These are phyloP conservation scores for Ptilodon capucinus DNA, from an alignment of 2,888 invertebrate genomes.

Conservation along the genomic window DNA sequence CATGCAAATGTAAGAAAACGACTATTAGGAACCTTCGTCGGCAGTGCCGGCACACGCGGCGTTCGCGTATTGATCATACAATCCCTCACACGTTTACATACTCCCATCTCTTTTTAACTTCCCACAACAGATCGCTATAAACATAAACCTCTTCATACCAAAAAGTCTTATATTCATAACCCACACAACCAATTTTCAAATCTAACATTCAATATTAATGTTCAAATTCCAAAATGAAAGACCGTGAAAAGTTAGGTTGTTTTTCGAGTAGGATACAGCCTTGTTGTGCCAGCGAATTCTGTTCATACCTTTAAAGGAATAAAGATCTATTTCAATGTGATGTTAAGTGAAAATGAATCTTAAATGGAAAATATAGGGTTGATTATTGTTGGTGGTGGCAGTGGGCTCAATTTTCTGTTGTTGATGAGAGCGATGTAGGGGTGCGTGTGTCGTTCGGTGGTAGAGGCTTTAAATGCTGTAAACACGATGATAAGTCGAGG, in stretches of 20 bases:
- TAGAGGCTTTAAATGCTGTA: slow-evolving; percentile 52
- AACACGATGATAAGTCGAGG: slow-evolving; percentile 50
- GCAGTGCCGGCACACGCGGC: slow-evolving; percentile 51
- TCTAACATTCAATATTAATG: neutral
- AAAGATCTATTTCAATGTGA: slow-evolving; percentile 76
- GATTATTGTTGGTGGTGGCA: slow-evolving; percentile 44
- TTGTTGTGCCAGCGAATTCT: slow-evolving; percentile 79
- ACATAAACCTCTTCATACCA: slow-evolving; percentile 65
- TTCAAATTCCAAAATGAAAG: slow-evolving; percentile 6
- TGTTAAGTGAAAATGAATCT: slow-evolving; percentile 72
- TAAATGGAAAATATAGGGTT: slow-evolving; percentile 60
- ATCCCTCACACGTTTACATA: slow-evolving; percentile 78
- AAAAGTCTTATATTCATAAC: slow-evolving; percentile 48
- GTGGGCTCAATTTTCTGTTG: slow-evolving; percentile 51
- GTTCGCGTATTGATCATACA: slow-evolving; percentile 74
- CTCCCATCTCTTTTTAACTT: slow-evolving; percentile 80
- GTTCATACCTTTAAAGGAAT: slow-evolving; percentile 76
- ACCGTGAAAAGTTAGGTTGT: slow-evolving; percentile 23
- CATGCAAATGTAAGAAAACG: slow-evolving; percentile 82
- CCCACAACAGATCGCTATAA: slow-evolving; percentile 80
- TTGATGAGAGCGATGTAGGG: slow-evolving; percentile 50
- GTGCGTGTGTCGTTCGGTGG: slow-evolving; percentile 32
- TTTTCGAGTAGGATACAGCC: slow-evolving; percentile 24
- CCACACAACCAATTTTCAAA: slow-evolving; percentile 24
- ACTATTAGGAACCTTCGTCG: slow-evolving; percentile 63